Conservation (phyloP, 2,113 vertebrate species). For the Hepsetus odoe region DNA sequence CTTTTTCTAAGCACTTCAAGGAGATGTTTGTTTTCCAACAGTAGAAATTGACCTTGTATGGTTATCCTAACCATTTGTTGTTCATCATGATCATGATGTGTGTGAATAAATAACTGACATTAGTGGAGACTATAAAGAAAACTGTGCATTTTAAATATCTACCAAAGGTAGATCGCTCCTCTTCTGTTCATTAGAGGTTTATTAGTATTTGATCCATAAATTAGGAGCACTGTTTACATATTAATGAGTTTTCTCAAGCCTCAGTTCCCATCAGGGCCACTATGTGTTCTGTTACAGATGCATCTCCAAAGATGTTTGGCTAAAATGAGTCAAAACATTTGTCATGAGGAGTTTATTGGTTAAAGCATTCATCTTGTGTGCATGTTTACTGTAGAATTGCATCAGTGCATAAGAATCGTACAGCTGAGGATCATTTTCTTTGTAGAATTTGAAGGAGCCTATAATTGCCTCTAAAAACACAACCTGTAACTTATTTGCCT, state of each 20-base stretch:
- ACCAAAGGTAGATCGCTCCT: background rate
- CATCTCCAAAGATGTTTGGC: background rate
- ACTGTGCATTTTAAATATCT: background rate
- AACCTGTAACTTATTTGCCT: slow-evolving; percentile 58
- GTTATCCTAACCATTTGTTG: slow-evolving; percentile 9
- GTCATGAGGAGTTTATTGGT: slow-evolving; percentile 36
- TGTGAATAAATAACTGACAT: background rate
- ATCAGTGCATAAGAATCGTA: slow-evolving; percentile 33
- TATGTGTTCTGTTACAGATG: slow-evolving; percentile 17
- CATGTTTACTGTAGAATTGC: slow-evolving; percentile 55
- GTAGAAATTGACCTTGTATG: slow-evolving; percentile 28
- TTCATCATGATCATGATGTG: slow-evolving; percentile 3
- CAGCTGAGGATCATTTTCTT: slow-evolving; percentile 42
- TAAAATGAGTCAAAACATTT: slow-evolving; percentile 21
- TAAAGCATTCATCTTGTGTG: slow-evolving; percentile 45
- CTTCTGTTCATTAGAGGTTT: background rate
- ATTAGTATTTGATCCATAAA: slow-evolving; percentile 2
- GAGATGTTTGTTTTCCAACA: slow-evolving; percentile 10
- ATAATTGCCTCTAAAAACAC: slow-evolving; percentile 50
- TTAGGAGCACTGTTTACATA: background rate
- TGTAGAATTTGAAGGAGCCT: slow-evolving; percentile 44
- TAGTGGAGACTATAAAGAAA: background rate
- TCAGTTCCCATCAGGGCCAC: slow-evolving; percentile 41
- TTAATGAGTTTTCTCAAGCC: slow-evolving; percentile 18
- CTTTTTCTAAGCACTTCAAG: slow-evolving; percentile 9